Evolutionary conservation across 2,113 vertebrate species (phyloP).

Genomic region (Donacobius atricapilla): DNA sequence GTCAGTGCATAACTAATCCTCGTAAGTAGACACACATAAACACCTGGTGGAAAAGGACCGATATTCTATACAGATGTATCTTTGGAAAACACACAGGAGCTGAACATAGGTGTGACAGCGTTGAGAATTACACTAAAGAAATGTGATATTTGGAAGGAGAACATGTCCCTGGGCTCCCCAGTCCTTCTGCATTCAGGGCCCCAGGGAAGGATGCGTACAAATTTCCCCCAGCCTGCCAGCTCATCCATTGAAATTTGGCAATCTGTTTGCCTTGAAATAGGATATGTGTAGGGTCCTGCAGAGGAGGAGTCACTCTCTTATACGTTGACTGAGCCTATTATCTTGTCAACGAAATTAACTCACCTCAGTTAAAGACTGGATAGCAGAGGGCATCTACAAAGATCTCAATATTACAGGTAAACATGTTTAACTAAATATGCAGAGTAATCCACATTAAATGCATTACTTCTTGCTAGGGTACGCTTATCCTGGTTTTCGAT

Average conservation of each 20-base stretch:
- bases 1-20: conserved; percentile 21
- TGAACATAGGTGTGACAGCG: background rate
- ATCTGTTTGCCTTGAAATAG: background rate
- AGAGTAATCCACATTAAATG: background rate
- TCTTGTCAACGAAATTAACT: background rate
- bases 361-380: background rate
- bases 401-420: background rate
- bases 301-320: background rate
- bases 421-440: background rate
- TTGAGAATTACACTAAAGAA: background rate
- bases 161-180: rapidly evolving
- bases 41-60: background rate
- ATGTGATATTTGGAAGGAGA: background rate
- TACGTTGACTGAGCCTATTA: background rate
- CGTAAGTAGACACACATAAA: background rate
- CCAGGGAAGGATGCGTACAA: background rate
- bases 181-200: background rate
- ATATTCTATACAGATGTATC: background rate
- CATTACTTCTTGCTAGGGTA: background rate
- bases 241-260: background rate
- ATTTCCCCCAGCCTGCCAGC: background rate
- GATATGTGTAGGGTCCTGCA: background rate
- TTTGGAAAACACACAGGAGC: background rate
- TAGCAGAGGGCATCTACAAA: background rate
- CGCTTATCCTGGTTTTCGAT: background rate